Evolutionary conservation across 2,113 vertebrate species (phyloP).

Genomic region (Pachypanchax playfairii): DNA sequence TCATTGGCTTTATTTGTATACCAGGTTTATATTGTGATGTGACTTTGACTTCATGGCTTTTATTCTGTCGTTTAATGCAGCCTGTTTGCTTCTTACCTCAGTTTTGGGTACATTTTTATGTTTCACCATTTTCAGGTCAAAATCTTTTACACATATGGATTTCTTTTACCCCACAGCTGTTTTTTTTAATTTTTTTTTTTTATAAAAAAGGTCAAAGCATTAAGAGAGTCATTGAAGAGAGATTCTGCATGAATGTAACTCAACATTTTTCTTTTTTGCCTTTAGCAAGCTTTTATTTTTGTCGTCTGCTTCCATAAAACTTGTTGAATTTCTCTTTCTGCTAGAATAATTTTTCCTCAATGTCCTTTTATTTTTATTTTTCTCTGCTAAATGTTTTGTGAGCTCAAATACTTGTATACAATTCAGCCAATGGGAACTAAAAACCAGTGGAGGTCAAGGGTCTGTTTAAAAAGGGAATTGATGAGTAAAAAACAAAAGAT

Average conservation of each 20-base stretch:
- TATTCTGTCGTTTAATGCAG: background rate
- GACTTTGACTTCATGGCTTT: slow-evolving; percentile 14
- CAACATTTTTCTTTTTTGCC: slow-evolving; percentile 16
- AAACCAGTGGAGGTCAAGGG: slow-evolving; percentile 50
- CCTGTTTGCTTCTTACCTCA: slow-evolving; percentile 30
- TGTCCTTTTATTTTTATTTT: slow-evolving; percentile 27
- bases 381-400: slow-evolving; percentile 38
- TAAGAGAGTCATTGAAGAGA: slow-evolving; percentile 14
- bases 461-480: slow-evolving; percentile 74
- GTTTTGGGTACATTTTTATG: slow-evolving; percentile 8
- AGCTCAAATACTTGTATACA: slow-evolving; percentile 82
- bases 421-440: slow-evolving; percentile 78
- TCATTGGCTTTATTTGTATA: slow-evolving; percentile 75
- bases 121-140: slow-evolving; percentile 1
- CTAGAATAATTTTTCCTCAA: slow-evolving; percentile 13
- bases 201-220: slow-evolving; percentile 15
- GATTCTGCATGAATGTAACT: slow-evolving; percentile 67
- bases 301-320: slow-evolving; percentile 46
- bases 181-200: slow-evolving; percentile 22
- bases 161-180: background rate
- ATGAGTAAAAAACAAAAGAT: slow-evolving; percentile 72
- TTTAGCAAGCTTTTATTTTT: slow-evolving; percentile 23
- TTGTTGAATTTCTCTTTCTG: slow-evolving; percentile 40
- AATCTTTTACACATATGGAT: background rate
- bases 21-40: slow-evolving; percentile 57